A percentile compares a stretch with the other conserved stretches of the same genome.
Evolutionary conservation across 2,797 vertebrate genomes (phyloP).

Genomic region (Rhynchotus rufescens): DNA sequence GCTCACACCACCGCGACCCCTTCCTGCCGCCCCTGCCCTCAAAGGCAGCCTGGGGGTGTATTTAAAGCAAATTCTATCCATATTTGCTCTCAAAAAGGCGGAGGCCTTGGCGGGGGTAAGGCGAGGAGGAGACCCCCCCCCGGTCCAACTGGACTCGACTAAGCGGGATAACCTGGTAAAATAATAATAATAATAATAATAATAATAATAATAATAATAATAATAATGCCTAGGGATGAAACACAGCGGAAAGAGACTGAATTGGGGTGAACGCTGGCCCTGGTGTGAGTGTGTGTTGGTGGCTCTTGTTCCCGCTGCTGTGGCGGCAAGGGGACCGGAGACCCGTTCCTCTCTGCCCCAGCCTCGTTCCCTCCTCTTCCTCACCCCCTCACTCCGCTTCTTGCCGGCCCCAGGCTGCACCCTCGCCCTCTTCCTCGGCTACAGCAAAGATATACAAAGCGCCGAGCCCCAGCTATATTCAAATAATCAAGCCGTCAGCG

Average conservation of each 20-base stretch:
- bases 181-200: no score
- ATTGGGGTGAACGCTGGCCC: neutral
- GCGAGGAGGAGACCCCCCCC: neutral
- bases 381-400: neutral
- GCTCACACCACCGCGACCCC: neutral
- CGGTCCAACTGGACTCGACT: neutral
- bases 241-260: neutral
- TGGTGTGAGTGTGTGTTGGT: neutral
- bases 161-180: no score
- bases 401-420: neutral
- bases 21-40: neutral
- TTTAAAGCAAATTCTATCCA: neutral
- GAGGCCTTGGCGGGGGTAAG: neutral
- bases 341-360: neutral
- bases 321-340: constrained; percentile 3
- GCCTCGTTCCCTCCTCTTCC: neutral
- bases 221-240: neutral
- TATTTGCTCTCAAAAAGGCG: neutral
- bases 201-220: no score
- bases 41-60: neutral
- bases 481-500: constrained; percentile 80
- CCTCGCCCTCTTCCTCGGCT: constrained; percentile 16
- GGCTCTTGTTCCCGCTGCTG: neutral
- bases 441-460: constrained; percentile 26
- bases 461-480: constrained; percentile 49